Percentiles rank a stretch among this genome's conserved stretches.
phyloP scores from a whole-genome alignment of 2,113 vertebrate genomes.

The Antidorcas marsupialis region DNA sequence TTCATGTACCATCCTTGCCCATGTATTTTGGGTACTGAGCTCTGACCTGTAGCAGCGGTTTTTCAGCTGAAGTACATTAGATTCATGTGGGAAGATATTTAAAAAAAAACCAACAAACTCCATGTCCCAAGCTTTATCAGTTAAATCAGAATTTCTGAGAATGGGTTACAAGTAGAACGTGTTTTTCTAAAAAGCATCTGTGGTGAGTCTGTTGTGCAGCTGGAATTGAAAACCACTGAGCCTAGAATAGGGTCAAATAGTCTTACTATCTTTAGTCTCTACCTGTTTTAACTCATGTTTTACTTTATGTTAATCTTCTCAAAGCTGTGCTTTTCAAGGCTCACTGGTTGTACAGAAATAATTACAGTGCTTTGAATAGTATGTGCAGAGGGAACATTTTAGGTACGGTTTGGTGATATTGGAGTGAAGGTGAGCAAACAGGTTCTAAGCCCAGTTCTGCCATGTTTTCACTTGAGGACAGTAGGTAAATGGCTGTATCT shows the following conservation, averaged over 20 bases:
- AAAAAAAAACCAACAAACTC: no score
- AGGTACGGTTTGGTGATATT: background rate
- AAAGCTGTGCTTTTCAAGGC: background rate
- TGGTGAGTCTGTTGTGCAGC: background rate
- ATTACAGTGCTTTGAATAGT: background rate
- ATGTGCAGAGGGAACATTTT: background rate
- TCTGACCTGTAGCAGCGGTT: background rate
- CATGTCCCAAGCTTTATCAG: background rate
- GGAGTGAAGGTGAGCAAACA: background rate
- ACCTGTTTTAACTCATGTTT: background rate
- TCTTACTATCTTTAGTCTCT: background rate
- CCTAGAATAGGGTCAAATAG: background rate
- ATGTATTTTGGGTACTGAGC: background rate
- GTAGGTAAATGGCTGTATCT: background rate
- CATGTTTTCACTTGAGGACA: background rate
- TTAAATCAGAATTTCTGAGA: background rate
- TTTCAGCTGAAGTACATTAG: background rate
- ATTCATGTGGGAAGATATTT: background rate
- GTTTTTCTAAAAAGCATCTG: background rate
- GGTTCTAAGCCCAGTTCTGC: background rate
- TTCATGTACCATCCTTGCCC: background rate
- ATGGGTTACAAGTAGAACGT: background rate
- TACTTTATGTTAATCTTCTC: background rate
- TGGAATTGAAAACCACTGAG: slow-evolving; percentile 9
- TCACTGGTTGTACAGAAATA: background rate